Evolutionary conservation across 2,113 vertebrate species (phyloP), one percentile per base, ranked within the genome.

Genomic region (Melanotaenia duboulayi): DNA sequence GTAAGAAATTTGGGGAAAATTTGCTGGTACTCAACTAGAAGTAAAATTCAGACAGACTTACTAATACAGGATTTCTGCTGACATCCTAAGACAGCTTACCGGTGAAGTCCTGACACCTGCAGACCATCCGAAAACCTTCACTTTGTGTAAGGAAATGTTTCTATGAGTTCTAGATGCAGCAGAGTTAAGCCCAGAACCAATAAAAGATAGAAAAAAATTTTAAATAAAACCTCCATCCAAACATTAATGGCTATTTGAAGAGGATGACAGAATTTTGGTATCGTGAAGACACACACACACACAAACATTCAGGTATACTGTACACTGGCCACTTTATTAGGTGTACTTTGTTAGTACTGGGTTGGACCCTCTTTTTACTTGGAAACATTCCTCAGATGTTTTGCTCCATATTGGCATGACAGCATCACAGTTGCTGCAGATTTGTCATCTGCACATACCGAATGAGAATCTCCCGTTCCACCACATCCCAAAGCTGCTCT

Each of bases 201-300:
- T 12, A 23, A 32, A 37, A 32, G 2, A 22, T 17, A 16, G 23
- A n/a, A n/a, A n/a, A n/a, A n/a, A n/a, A n/a, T n/a, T n/a, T n/a
- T n/a, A n/a, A n/a, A n/a, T 67, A 74, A 69, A 82, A 28, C 35
- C 74, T 44, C 57, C 69, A 46, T 23, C 11, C 50, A 62, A n/a
- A 73, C 11, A 28, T 71, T 76, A 74, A 71, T 72, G 75, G 60
- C 78, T 32, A 75, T 82, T 65, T 71, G 81, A 75, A 42, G 55
- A n/a, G 23, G 42, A 44, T 22, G 62, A 25, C 44, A 42, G 63
- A 0, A 23, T 2, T 2, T 39, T 12, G 48, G 44, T 57, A 80
- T 65, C 54, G 42, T 4, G 7, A 56, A 55, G 11, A 25, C 5
- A 19, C 37, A 32, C 42, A 23, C 7, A 40, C 22, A 44, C 8